phyloP scores from a whole-genome alignment of 1,140 invertebrate species.

The Drosophila albomicans region DNA sequence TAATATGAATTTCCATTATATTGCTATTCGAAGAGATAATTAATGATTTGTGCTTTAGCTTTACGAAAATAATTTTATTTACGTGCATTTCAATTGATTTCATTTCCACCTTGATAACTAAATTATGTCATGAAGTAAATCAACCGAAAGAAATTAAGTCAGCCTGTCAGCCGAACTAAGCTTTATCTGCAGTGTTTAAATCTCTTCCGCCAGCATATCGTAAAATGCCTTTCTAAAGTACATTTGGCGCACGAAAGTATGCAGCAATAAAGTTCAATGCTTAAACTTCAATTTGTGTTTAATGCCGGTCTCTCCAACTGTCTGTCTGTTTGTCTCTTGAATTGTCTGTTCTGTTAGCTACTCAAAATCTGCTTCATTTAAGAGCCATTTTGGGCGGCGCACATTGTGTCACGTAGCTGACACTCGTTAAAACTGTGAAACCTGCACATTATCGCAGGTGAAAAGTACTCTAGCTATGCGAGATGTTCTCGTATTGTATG shows the following conservation, averaged over 20 bases:
- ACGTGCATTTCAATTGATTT: too few species aligned
- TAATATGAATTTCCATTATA: too few species aligned
- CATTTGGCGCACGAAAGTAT: constrained; percentile 6
- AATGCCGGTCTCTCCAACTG: background rate
- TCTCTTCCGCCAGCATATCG: background rate
- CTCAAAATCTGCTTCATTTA: constrained; percentile 8
- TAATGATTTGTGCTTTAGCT: too few species aligned
- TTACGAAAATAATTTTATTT: too few species aligned
- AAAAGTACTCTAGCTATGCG: background rate
- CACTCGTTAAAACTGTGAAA: constrained; percentile 9
- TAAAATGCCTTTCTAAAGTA: background rate
- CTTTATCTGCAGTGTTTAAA: background rate
- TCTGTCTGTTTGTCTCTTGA: background rate
- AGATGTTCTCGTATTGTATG: background rate
- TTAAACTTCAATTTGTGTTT: constrained; percentile 6
- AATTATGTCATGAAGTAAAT: background rate
- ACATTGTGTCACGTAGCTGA: constrained; percentile 21
- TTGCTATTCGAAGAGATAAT: too few species aligned
- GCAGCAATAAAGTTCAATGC: constrained; percentile 8
- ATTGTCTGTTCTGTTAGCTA: background rate
- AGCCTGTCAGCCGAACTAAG: background rate
- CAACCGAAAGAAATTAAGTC: background rate
- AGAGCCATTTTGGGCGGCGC: background rate
- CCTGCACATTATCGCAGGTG: constrained; percentile 34
- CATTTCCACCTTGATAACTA: too few species aligned